Evolutionary conservation across 2,113 vertebrate genomes (phyloP).

Genomic region (Gadus chalcogrammus): DNA sequence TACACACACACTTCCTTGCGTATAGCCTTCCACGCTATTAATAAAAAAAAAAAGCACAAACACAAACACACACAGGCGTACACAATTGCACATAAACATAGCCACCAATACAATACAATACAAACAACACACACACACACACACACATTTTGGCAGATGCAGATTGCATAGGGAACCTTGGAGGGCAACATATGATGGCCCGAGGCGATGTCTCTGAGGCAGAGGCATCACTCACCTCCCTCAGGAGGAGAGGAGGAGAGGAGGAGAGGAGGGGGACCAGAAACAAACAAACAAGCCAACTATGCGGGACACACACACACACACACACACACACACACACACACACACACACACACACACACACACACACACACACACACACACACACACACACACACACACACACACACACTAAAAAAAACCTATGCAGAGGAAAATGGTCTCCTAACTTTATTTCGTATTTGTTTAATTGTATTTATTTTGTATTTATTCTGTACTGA

Average conservation of each 20-base stretch:
- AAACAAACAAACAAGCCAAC: constrained; percentile 48
- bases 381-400: not conserved
- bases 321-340: not conserved
- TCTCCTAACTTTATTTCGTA: no score
- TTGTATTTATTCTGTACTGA: no score
- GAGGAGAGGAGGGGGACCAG: constrained; percentile 30
- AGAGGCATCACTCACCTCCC: constrained; percentile 53
- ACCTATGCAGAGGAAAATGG: constrained; percentile 2
- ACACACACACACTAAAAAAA: not conserved
- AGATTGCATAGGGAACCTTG: constrained; percentile 44
- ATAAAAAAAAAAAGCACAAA: constrained; percentile 12
- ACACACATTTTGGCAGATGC: constrained; percentile 14
- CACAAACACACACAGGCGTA: constrained; percentile 23
- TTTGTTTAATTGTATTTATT: no score
- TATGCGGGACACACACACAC: constrained; percentile 9
- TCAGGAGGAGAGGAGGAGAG: constrained; percentile 35
- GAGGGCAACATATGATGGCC: constrained; percentile 63
- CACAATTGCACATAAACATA: constrained; percentile 9
- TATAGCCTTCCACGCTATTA: constrained; percentile 15
- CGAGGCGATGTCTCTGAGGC: constrained; percentile 54
- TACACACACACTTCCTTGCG: not conserved
- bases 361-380: not conserved
- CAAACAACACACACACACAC: constrained; percentile 29
- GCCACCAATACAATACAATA: not conserved
- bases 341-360: not conserved